Percentiles rank a stretch among this genome's conserved stretches.
These are phyloP conservation scores for Beaufortia kweichowensis DNA, from an alignment of 2,113 vertebrate species.

Conservation along the genomic window DNA sequence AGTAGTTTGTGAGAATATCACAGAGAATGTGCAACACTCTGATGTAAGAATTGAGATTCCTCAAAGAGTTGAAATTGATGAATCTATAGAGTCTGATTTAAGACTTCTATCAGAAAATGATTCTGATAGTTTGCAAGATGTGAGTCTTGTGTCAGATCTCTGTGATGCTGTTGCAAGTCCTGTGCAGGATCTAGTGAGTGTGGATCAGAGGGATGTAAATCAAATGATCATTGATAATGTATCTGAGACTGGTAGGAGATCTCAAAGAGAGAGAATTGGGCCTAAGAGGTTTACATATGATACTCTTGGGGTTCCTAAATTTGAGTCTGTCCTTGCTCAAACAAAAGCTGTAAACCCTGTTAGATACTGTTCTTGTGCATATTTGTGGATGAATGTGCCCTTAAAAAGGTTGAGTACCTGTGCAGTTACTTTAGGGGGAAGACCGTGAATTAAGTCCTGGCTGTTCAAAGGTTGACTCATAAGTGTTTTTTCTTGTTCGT, in stretches of 20 bases:
- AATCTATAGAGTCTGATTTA: not conserved
- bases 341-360: no score
- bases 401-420: not conserved
- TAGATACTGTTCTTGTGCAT: no score
- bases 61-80: not conserved
- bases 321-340: not conserved
- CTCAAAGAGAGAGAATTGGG: not conserved
- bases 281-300: constrained; percentile 17
- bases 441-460: not conserved
- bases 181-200: no score
- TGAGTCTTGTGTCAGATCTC: not conserved
- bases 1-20: not conserved
- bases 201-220: not conserved
- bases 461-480: no score
- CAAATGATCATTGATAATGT: not conserved
- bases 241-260: not conserved
- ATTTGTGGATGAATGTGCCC: not conserved
- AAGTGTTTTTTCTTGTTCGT: no score
- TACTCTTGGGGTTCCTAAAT: not conserved
- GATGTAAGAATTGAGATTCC: not conserved
- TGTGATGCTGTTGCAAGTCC: not conserved
- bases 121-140: not conserved
- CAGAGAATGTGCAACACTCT: no score
- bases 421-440: not conserved
- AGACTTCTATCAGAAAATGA: not conserved